A percentile compares a stretch with the other conserved stretches of the same genome.
Conservation (phyloP, 2,113 vertebrate species). For the Brachypodius melanocephalos region DNA sequence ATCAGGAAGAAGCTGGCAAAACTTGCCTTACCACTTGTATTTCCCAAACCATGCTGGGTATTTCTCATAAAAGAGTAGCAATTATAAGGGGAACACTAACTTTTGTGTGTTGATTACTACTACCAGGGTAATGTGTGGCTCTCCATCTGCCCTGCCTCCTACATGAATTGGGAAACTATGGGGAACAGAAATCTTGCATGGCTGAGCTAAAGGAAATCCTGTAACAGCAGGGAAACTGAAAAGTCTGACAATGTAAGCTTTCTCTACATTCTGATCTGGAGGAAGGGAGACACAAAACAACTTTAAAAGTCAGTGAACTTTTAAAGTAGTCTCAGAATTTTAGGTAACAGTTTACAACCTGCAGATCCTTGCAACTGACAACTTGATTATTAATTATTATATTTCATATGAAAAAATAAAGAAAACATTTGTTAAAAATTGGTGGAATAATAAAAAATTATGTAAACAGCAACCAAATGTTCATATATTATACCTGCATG, state of each 20-base stretch:
- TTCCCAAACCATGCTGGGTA: neutral
- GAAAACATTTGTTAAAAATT: neutral
- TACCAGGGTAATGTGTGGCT: neutral
- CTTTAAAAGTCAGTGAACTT: neutral
- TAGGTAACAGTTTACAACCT: neutral
- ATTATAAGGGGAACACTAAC: neutral
- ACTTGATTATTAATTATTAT: neutral
- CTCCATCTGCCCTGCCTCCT: neutral
- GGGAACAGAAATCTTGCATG: neutral
- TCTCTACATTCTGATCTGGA: neutral
- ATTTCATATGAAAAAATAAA: neutral
- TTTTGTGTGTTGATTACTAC: neutral
- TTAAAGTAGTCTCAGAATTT: neutral
- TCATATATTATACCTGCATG: conserved; percentile 66
- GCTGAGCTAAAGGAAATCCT: neutral
- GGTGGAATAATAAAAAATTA: neutral
- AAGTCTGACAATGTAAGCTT: neutral
- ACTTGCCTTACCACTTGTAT: neutral
- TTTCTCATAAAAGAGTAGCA: neutral
- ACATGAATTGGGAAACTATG: neutral
- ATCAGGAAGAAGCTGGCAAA: neutral
- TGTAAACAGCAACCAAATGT: neutral
- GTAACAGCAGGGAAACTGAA: neutral
- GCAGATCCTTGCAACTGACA: neutral
- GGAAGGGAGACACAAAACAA: neutral